These are phyloP conservation scores for Cheilosia impressa DNA, from an alignment of 2,888 invertebrate genomes.

Conservation along the genomic window DNA sequence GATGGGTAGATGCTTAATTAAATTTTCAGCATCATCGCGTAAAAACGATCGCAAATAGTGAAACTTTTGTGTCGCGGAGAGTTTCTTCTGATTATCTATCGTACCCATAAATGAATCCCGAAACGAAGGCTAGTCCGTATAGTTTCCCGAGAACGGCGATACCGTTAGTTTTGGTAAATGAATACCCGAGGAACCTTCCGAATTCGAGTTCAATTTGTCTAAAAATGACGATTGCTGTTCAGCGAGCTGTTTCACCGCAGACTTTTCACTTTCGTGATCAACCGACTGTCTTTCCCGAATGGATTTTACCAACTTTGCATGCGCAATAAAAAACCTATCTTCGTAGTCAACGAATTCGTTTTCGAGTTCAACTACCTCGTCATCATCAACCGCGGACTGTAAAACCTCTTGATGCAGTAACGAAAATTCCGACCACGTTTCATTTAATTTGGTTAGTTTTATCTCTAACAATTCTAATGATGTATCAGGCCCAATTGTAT, in stretches of 20 bases:
- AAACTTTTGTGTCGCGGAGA: background rate
- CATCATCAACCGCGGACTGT: background rate
- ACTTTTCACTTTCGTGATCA: no score
- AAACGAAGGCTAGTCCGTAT: background rate
- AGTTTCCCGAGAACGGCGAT: background rate
- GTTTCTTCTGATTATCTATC: background rate
- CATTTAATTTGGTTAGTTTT: background rate
- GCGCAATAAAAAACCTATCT: background rate
- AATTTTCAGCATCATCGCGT: background rate
- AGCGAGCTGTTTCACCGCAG: background rate
- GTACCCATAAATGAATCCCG: background rate
- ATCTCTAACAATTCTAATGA: constrained; percentile 6
- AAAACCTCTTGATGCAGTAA: background rate
- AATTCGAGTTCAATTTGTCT: background rate
- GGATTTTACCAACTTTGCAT: background rate
- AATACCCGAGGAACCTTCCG: background rate
- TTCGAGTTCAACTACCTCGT: background rate
- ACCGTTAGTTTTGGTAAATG: background rate
- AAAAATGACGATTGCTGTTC: background rate
- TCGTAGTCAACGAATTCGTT: constrained; percentile 10
- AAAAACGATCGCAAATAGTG: background rate
- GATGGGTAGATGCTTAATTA: background rate
- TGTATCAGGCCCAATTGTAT: background rate
- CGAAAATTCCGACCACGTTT: constrained; percentile 6
- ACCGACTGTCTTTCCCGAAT: constrained; percentile 13